Conservation (phyloP, 2,888 invertebrate genomes). For the Oegoconia quadripuncta region DNA sequence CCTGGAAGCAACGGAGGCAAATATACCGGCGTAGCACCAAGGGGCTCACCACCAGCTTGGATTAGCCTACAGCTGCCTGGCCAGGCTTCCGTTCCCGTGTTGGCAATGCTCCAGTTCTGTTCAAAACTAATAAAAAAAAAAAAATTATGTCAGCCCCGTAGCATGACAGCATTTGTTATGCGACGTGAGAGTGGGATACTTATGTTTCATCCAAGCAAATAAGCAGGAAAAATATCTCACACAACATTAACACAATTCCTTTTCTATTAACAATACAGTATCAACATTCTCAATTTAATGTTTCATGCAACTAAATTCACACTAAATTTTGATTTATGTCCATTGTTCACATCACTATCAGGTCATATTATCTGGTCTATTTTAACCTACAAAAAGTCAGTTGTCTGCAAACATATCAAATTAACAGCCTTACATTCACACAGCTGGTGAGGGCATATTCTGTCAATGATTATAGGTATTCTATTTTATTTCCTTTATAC, state of each 20-base stretch:
- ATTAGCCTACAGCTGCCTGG: conserved; percentile 89
- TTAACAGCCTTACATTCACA: too few species aligned
- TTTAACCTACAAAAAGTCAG: too few species aligned
- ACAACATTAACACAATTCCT: conserved; percentile 4
- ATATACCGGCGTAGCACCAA: conserved; percentile 73
- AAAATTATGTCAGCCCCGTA: too few species aligned
- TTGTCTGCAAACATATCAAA: too few species aligned
- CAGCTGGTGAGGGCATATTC: too few species aligned
- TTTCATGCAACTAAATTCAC: neutral
- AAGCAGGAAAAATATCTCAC: too few species aligned
- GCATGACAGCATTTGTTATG: too few species aligned
- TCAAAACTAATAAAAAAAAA: conserved; percentile 85
- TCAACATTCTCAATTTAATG: neutral
- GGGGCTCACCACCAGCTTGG: conserved; percentile 82
- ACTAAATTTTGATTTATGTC: neutral
- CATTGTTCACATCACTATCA: neutral
- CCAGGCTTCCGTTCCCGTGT: conserved; percentile 93
- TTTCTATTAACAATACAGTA: neutral
- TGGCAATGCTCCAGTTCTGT: conserved; percentile 93
- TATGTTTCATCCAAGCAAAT: too few species aligned
- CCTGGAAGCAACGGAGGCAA: conserved; percentile 87
- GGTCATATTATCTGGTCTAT: too few species aligned
- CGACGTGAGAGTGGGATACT: too few species aligned
- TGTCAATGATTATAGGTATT: too few species aligned
- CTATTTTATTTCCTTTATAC: too few species aligned